Base-by-base conservation (phyloP, 1,140 invertebrate species). In the Amphibalanus amphitrite region DNA sequence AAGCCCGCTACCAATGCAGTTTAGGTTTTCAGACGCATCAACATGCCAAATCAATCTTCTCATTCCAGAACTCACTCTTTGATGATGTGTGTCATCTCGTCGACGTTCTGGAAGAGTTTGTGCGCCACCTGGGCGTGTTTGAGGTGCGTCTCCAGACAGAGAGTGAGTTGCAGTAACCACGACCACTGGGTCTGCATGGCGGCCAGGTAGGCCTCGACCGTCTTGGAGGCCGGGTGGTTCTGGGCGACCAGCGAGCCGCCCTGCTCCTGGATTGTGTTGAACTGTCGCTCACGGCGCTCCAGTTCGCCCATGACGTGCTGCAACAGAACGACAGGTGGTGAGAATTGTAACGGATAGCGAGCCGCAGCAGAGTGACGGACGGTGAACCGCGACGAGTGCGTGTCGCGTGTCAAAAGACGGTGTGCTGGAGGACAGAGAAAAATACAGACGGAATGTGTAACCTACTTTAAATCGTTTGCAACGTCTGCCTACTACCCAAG, bases 111-210 rank as follows among this genome's bases (percentile, higher is more conserved):
- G 82, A 92, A 97, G 83, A 95, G 98, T 79, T 89, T 86, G 79
- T 98, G 92, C 78, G 95, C 93, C 71, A 90, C 88, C 0, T 90
- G 86, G 1, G 93, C 90, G 80, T 97, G 89, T 78, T 93, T 92
- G 23, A 98, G 81, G 81, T 98, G 96, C 0, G 91, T 90, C 80
- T 98, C 95, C 23, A 98, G 82, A 76, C 95, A 98, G 26, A 93
- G 85, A 0, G 92, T 95, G 23, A 99, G 82, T 77, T 98, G 93
- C 0, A 98, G 82, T 0, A 99, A 83, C 95, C 95, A 98, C 25
- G 94, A 91, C 95, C 96, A 98, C 80, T 97, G 94, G 0, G 90
- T 92, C 81, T 98, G 93, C 89, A 99, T 92, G 38, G 92, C 92
- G 69, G 91, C 89, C 82, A 98, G 86, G 82, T 97, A 95, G 0